phyloP scores from a whole-genome alignment of 2,888 invertebrate species.

The Miltochrista miniata region DNA sequence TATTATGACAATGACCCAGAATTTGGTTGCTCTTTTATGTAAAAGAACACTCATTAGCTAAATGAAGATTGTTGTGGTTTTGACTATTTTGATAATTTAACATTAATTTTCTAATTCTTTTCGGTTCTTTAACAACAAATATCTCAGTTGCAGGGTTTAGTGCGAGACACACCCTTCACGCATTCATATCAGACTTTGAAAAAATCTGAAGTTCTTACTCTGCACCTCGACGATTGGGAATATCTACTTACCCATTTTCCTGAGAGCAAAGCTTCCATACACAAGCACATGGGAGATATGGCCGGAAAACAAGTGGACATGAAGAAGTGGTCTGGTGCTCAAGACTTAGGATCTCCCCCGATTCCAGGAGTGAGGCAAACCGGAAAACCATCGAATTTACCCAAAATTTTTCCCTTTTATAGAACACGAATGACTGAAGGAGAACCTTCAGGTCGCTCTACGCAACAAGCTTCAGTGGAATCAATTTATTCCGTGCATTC shows the following conservation, averaged over 20 bases:
- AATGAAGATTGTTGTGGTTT: too few species aligned
- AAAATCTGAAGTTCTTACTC: conserved; percentile 61
- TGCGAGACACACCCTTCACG: conserved; percentile 49
- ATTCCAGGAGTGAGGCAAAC: neutral
- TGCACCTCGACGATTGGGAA: conserved; percentile 60
- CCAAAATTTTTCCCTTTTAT: conserved; percentile 1
- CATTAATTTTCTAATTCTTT: too few species aligned
- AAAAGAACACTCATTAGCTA: too few species aligned
- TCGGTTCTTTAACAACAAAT: too few species aligned
- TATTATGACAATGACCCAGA: too few species aligned
- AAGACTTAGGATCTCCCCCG: neutral
- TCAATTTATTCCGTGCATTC: conserved; percentile 1
- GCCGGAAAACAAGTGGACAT: conserved; percentile 3
- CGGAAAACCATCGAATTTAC: neutral
- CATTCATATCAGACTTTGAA: conserved; percentile 56
- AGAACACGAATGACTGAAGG: neutral
- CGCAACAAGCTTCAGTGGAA: neutral
- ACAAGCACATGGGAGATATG: conserved; percentile 34
- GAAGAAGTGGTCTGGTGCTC: conserved; percentile 25
- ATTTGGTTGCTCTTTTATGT: too few species aligned
- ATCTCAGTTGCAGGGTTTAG: conserved; percentile 59
- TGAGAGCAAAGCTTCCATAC: conserved; percentile 47
- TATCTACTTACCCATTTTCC: conserved; percentile 64
- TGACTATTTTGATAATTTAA: too few species aligned
- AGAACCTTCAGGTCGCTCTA: neutral